Conservation (phyloP, 2,113 vertebrate genomes). For the Labeo catla region DNA sequence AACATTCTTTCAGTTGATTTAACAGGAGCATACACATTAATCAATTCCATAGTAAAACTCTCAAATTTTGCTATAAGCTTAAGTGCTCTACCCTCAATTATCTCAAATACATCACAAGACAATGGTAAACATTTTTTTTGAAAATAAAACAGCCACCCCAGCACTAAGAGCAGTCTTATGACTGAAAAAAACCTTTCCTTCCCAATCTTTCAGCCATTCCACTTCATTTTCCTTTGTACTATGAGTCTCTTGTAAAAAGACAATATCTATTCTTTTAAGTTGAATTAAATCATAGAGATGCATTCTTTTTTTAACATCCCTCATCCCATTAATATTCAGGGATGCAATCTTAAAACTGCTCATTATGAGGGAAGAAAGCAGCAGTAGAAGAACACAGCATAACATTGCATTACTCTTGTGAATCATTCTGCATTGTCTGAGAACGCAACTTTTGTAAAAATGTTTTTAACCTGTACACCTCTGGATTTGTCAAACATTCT, state of each 20-base stretch:
- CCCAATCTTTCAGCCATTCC: neutral
- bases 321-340: slow-evolving; percentile 1
- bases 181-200: neutral
- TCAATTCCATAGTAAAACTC: too few species aligned
- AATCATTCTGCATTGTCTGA: neutral
- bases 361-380: neutral
- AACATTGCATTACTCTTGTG: neutral
- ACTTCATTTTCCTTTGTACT: neutral
- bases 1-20: too few species aligned
- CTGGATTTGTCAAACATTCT: neutral
- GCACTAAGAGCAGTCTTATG: neutral
- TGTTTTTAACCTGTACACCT: neutral
- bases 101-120: neutral
- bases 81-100: too few species aligned
- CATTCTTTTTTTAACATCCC: neutral
- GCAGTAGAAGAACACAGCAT: neutral
- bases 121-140: neutral
- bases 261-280: neutral
- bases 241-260: slow-evolving; percentile 11
- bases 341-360: neutral
- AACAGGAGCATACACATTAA: too few species aligned
- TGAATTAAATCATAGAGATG: neutral
- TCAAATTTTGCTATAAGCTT: too few species aligned
- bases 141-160: neutral
- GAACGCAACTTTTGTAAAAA: neutral